phyloP scores from a whole-genome alignment of 2,113 vertebrate species.

The Nettapus auritus region DNA sequence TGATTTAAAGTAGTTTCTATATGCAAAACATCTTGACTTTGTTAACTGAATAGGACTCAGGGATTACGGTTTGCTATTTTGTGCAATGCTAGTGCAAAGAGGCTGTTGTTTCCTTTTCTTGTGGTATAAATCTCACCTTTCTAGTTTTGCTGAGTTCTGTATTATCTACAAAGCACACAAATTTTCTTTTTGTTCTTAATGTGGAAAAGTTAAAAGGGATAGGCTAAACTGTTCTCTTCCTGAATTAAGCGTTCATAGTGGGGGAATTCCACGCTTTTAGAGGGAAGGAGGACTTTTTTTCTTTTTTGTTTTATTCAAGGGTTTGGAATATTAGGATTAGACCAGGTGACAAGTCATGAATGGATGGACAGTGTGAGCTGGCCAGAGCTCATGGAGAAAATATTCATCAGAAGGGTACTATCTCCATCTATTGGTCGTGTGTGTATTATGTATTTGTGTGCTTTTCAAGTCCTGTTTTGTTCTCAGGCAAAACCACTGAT shows the following conservation, averaged over 20 bases:
- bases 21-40: not conserved
- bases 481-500: not conserved
- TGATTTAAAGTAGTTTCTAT: not conserved
- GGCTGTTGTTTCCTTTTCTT: not conserved
- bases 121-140: not conserved
- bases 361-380: constrained; percentile 34
- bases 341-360: constrained; percentile 34
- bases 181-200: not conserved
- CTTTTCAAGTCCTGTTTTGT: not conserved
- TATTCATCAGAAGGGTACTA: constrained; percentile 47
- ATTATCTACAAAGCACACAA: not conserved
- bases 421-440: constrained; percentile 53
- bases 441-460: not conserved
- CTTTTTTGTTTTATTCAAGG: constrained; percentile 22
- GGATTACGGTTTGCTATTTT: not conserved
- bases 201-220: not conserved
- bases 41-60: not conserved
- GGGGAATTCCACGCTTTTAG: not conserved
- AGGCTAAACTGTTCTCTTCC: not conserved
- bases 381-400: constrained; percentile 47
- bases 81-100: not conserved
- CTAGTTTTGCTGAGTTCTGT: not conserved
- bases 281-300: not conserved
- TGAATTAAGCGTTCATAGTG: not conserved
- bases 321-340: constrained; percentile 54